These are phyloP conservation scores for Drosophila sturtevanti DNA, from an alignment of 1,140 invertebrate species.

Conservation along the genomic window DNA sequence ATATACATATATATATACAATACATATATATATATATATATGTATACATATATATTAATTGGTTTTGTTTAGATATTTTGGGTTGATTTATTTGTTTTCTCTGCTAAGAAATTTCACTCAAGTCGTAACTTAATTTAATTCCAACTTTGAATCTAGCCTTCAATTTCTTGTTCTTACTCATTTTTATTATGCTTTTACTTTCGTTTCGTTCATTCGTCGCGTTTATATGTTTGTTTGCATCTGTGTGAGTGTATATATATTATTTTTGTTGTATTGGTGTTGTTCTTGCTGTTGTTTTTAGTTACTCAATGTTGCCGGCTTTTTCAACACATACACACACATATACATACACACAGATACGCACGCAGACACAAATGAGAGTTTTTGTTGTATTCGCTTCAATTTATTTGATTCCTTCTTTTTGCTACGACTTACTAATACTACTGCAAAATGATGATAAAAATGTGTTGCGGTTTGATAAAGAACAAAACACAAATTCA, in stretches of 20 bases:
- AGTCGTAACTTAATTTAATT: neutral
- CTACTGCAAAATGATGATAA: conserved; percentile 61
- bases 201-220: conserved; percentile 50
- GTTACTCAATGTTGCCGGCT: conserved; percentile 63
- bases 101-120: neutral
- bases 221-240: conserved; percentile 22
- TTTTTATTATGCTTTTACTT: conserved; percentile 69
- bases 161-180: conserved; percentile 28
- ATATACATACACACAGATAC: conserved; percentile 25
- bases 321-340: conserved; percentile 68
- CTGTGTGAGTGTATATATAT: conserved; percentile 36
- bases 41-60: conserved; percentile 6
- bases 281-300: conserved; percentile 25
- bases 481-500: conserved; percentile 39
- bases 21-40: no score
- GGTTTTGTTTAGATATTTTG: conserved; percentile 16
- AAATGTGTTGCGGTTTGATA: conserved; percentile 60
- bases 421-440: no score
- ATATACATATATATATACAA: neutral
- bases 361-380: conserved; percentile 4
- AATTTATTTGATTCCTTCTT: conserved; percentile 4
- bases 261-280: conserved; percentile 46
- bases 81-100: conserved; percentile 8
- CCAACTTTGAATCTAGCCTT: conserved; percentile 18
- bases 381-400: neutral